Base-by-base conservation (phyloP, 2,888 invertebrate genomes). In the Oxyteleia sp. region DNA sequence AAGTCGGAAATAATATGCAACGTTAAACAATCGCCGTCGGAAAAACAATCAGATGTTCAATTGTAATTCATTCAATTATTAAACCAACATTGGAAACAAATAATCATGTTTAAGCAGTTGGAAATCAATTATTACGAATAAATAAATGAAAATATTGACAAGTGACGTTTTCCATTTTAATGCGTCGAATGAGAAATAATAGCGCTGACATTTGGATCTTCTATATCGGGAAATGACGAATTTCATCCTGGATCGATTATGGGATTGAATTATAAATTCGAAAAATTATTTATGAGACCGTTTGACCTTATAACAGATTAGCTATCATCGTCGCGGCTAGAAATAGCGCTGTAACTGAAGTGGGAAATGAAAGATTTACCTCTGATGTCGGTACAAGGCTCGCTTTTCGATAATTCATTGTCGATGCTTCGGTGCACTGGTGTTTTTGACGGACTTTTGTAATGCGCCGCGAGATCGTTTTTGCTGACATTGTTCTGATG, bases 401-500 rank as follows among this genome's bases (percentile, higher is more conserved):
- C 93, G 85, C 90, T 92, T 78, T 88, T 91, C 66, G 91, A 89
- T 64, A 92, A 87, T 72, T 91, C 91, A 72, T 90, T 89, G 51
- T 92, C 92, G 84, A 87, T 86, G 66, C 86, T 84, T 29, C 86
- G 88, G 53, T 86, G 88, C 13, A 87, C 82, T 20, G 89, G 86
- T 41, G 88, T 88, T 69, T 90, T 92, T 47, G 90, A 86, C 7
- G 92, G 92, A 68, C 89, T 89, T 81, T 90, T 90, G 82, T 87
- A 89, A 29, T 89, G 88, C 23, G 86, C 74, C 51, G 85, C 66
- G 29, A 85, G 85, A 59, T 91, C 90, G 72, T 80, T 88, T 49
- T 82, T 87, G 41, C 93, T 93, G 45, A 92, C 93, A 72, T 93
- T 94, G 79, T 94, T 94, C 47, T 92, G 93, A 87, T 93, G 93